Conservation (phyloP, 2,888 invertebrate genomes). For the Invenusta paracnida region DNA sequence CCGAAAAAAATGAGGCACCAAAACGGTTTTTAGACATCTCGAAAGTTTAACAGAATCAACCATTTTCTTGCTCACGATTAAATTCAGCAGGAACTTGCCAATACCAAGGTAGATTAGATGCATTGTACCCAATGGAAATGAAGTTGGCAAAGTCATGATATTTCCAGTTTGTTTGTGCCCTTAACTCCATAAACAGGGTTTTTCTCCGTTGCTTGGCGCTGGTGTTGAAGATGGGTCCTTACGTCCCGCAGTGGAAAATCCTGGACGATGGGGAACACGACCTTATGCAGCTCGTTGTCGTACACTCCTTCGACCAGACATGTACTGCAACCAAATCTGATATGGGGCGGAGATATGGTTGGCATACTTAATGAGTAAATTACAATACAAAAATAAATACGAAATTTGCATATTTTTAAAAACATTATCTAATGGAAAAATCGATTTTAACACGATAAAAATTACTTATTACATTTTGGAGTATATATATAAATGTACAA, state of each 20-base stretch:
- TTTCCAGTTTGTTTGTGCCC: not conserved
- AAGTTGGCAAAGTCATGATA: not conserved
- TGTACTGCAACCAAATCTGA: constrained; percentile 14
- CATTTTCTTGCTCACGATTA: not conserved
- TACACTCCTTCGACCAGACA: not conserved
- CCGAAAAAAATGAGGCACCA: not conserved
- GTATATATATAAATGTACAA: no score
- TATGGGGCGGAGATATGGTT: no score
- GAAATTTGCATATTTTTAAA: no score
- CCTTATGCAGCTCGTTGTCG: not conserved
- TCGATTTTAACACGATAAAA: no score
- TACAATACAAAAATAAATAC: no score
- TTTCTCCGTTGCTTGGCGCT: not conserved
- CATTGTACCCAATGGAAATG: not conserved
- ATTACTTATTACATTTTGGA: no score
- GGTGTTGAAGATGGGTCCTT: not conserved
- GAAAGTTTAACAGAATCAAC: not conserved
- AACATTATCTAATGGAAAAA: no score
- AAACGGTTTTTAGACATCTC: not conserved
- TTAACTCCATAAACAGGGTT: not conserved
- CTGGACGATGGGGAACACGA: not conserved
- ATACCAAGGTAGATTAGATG: constrained; percentile 12
- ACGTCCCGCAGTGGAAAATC: not conserved
- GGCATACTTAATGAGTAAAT: no score
- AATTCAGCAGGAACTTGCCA: not conserved